phyloP scores from a whole-genome alignment of 1,140 invertebrate genomes.

The Diachasma alloeum region DNA sequence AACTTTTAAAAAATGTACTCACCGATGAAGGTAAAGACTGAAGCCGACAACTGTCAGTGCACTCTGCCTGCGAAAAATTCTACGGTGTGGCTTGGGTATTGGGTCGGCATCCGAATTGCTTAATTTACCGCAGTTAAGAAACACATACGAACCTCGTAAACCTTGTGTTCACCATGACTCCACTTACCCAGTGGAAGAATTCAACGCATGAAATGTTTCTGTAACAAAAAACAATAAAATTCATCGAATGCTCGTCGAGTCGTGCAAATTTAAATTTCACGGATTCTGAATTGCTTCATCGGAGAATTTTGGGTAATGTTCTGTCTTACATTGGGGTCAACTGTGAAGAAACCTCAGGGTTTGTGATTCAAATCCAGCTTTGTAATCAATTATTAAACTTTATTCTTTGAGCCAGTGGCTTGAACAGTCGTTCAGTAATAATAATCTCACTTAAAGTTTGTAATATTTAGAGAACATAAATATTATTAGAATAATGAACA shows the following conservation, averaged over 20 bases:
- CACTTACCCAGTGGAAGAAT: not conserved
- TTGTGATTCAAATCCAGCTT: no score
- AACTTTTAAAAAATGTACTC: not conserved
- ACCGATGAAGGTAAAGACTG: not conserved
- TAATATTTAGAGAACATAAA: no score
- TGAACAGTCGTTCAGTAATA: no score
- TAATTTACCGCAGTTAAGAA: conserved; percentile 23
- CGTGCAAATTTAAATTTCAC: not conserved
- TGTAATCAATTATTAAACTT: no score
- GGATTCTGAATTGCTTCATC: not conserved
- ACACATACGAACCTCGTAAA: not conserved
- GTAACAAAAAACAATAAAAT: not conserved
- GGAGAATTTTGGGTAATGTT: not conserved
- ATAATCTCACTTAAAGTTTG: no score
- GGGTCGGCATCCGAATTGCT: conserved; percentile 29
- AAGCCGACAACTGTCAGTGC: not conserved
- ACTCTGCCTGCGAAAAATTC: not conserved
- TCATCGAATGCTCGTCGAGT: not conserved
- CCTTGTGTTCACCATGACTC: conserved; percentile 6
- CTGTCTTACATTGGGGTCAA: no score
- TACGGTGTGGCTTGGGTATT: not conserved
- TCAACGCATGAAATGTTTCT: not conserved
- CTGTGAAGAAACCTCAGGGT: no score
- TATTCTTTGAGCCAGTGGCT: no score
- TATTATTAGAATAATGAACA: not conserved